Evolutionary conservation across 2,113 vertebrate genomes (phyloP), one percentile per base, ranked within the genome.

Genomic region (Anthoscopus minutus): DNA sequence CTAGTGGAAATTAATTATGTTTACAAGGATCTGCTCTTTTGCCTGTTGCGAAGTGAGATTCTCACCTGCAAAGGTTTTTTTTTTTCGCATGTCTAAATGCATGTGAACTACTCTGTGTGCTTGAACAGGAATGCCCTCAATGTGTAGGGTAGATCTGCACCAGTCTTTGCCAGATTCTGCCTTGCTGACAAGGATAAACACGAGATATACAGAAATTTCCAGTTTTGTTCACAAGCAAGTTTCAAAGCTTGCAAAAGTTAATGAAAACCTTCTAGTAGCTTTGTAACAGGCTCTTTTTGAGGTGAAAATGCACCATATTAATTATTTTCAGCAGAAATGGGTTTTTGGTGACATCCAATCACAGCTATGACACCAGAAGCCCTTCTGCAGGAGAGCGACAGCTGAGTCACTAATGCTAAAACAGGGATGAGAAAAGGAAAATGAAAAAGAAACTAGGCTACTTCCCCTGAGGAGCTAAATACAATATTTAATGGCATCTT

Each of bases 401-500:
- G 88, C 93, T 57, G 84, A 97, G 89, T 86, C 82, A 96, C 88
- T 88, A 47, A 94, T 44, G 83, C 65, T 86, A 89, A 95, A 88
- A 89, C 40, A 69, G 73, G 85, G 73, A 94, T 62, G 81, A 93
- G 95, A 95, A 91, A 56, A 89, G 56, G 71, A 88, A 82, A 96
- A 94, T 64, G 40, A 91, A 78, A 86, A 93, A 92, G 94, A 91
- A 96, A 88, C 62, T 84, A 93, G 93, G 92, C 90, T 84, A 77
- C 77, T 86, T 84, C 96, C 90, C 92, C 70, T 31, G 69, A 92
- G 94, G 58, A 96, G 69, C 91, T 94, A 96, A 96, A 95, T 81
- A 89, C 89, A 93, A 77, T 87, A 76, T 96, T 96, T 95, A 94
- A 96, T 96, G 88, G 72, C 72, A 92, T 90, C 64, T 92, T 95